Evolutionary conservation across 2,888 invertebrate species (phyloP).

Genomic region (Agonopterix alstromeriana): DNA sequence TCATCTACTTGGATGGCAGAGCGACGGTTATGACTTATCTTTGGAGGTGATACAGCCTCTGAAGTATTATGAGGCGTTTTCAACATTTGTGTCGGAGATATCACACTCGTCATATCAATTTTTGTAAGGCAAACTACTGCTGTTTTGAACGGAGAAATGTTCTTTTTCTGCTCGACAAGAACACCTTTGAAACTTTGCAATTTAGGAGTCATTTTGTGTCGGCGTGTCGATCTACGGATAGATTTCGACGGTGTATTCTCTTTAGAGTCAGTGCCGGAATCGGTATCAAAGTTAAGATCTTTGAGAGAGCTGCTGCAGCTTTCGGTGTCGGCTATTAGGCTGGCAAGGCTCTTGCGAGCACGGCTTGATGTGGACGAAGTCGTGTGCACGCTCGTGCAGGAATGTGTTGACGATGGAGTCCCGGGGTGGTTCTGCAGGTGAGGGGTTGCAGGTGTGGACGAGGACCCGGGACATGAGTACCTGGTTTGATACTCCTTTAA

Average conservation of each 20-base stretch:
- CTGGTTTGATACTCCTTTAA: constrained; percentile 63
- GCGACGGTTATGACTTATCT: constrained; percentile 49
- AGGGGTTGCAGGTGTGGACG: constrained; percentile 60
- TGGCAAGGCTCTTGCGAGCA: constrained; percentile 62
- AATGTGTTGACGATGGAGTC: constrained; percentile 64
- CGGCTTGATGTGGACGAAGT: constrained; percentile 62
- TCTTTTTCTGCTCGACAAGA: constrained; percentile 54
- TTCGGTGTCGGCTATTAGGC: constrained; percentile 66
- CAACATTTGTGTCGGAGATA: constrained; percentile 58
- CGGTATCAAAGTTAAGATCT: constrained; percentile 67
- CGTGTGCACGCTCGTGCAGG: constrained; percentile 57
- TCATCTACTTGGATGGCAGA: constrained; percentile 50
- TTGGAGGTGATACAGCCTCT: constrained; percentile 57
- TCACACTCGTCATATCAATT: constrained; percentile 44
- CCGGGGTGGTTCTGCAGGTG: constrained; percentile 56
- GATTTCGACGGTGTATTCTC: constrained; percentile 63
- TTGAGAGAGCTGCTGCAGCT: constrained; percentile 71
- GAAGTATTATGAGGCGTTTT: constrained; percentile 63
- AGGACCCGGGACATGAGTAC: constrained; percentile 44
- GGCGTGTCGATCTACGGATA: constrained; percentile 37
- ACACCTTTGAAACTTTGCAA: constrained; percentile 59
- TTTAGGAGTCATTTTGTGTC: constrained; percentile 49
- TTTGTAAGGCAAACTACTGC: constrained; percentile 51
- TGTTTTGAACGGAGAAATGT: constrained; percentile 43
- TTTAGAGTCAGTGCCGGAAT: constrained; percentile 64